Conservation (phyloP, 2,113 vertebrate genomes). For the Odontesthes bonariensis region DNA sequence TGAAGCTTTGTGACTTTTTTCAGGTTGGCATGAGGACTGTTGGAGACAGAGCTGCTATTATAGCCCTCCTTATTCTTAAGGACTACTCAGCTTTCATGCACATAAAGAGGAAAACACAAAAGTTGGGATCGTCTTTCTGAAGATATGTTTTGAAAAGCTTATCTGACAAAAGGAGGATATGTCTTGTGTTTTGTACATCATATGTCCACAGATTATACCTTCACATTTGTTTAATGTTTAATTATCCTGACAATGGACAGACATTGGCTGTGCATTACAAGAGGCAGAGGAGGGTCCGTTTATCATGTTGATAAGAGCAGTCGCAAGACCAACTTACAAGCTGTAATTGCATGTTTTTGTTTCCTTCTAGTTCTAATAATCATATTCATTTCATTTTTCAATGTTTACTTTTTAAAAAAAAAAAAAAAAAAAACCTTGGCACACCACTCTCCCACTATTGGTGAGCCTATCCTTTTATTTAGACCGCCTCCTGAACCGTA, state of each 20-base stretch:
- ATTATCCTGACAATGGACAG: conserved; percentile 9
- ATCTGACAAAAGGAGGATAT: conserved; percentile 29
- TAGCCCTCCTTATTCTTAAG: conserved; percentile 1
- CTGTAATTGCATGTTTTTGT: conserved; percentile 11
- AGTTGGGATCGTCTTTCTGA: conserved; percentile 9
- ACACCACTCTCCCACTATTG: neutral
- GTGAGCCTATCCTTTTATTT: neutral
- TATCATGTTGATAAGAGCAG: conserved; percentile 78
- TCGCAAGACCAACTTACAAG: conserved; percentile 28
- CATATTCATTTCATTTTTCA: conserved; percentile 26
- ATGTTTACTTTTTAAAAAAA: neutral
- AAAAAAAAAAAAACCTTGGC: neutral
- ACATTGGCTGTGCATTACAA: conserved; percentile 25
- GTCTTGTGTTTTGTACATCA: conserved; percentile 17
- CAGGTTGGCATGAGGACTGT: conserved; percentile 8
- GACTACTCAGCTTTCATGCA: conserved; percentile 4
- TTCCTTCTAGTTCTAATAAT: conserved; percentile 34
- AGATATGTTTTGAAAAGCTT: conserved; percentile 11
- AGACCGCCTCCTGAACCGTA: neutral
- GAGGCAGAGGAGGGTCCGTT: conserved; percentile 50
- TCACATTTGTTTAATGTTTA: neutral
- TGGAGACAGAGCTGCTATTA: conserved; percentile 8
- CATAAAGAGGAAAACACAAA: conserved; percentile 24
- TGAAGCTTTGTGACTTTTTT: conserved; percentile 3
- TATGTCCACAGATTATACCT: conserved; percentile 34